Evolutionary conservation across 1,140 invertebrate genomes (phyloP).

Genomic region (Penaeus japonicus): DNA sequence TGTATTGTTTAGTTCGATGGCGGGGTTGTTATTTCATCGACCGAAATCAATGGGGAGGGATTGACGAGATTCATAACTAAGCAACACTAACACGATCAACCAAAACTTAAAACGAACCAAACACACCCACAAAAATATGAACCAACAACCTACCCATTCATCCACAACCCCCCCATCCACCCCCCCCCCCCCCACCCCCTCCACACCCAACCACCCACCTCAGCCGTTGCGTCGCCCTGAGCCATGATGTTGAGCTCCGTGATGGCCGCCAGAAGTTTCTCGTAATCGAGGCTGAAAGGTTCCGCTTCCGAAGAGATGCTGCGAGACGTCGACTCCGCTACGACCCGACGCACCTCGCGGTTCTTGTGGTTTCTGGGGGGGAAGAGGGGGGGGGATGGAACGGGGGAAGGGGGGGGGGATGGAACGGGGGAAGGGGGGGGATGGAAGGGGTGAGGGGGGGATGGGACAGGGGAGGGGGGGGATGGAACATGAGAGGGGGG

Average conservation of each 20-base stretch:
- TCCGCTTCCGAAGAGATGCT: slow-evolving; percentile 57
- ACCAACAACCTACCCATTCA: background rate
- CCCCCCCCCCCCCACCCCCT: background rate
- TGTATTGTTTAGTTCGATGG: too few relatives aligned
- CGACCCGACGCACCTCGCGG: slow-evolving; percentile 44
- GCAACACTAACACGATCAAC: background rate
- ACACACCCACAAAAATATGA: background rate
- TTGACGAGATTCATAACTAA: too few relatives aligned
- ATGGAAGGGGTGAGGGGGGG: background rate
- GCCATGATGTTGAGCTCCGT: slow-evolving; percentile 49
- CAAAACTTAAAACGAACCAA: background rate
- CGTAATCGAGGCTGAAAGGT: slow-evolving; percentile 56
- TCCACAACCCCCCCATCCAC: background rate
- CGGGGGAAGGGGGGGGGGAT: too few relatives aligned
- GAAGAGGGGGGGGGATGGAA: too few relatives aligned
- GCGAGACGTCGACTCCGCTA: slow-evolving; percentile 53
- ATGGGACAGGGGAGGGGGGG: background rate
- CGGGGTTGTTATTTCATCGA: too few relatives aligned
- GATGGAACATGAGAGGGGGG: too few relatives aligned
- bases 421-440: background rate
- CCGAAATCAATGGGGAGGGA: too few relatives aligned
- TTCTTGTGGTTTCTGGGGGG: slow-evolving; percentile 42
- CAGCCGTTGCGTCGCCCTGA: slow-evolving; percentile 44
- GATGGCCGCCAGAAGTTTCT: slow-evolving; percentile 53
- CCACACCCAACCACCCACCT: slow-evolving; percentile 7